Conservation (phyloP, 2,888 invertebrate species). For the Tipula confusa region DNA sequence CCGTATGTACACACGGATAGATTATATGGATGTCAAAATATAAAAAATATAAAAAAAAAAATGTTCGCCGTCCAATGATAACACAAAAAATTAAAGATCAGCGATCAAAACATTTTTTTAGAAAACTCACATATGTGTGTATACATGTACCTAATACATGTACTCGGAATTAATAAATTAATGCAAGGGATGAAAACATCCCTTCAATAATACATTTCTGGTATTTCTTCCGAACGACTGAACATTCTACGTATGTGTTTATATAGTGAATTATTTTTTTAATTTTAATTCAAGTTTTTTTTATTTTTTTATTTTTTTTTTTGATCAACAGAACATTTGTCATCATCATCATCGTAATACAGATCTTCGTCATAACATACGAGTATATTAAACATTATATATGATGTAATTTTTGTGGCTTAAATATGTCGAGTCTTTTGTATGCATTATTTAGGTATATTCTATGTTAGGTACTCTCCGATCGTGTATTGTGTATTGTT, state of each 20-base stretch:
- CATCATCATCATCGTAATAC: too few species aligned
- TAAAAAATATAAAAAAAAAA: too few species aligned
- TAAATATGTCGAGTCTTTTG: slow-evolving; percentile 13
- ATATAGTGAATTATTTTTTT: not conserved
- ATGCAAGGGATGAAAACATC: not conserved
- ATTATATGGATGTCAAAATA: slow-evolving; percentile 15
- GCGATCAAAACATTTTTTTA: not conserved
- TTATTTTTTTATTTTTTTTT: not conserved
- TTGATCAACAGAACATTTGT: not conserved
- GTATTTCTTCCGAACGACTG: slow-evolving; percentile 25
- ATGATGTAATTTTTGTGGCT: slow-evolving; percentile 27
- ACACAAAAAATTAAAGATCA: not conserved
- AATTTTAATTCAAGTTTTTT: not conserved
- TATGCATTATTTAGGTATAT: not conserved
- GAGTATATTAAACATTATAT: slow-evolving; percentile 13
- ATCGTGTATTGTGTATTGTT: not conserved
- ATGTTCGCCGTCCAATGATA: not conserved
- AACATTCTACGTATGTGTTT: not conserved
- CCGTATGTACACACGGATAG: not conserved
- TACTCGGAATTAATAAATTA: not conserved
- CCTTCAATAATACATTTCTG: slow-evolving; percentile 13
- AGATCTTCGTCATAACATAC: not conserved
- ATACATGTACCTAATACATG: not conserved
- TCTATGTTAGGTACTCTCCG: not conserved
- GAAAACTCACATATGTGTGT: not conserved